Evolutionary conservation across 2,888 invertebrate species (phyloP).

Genomic region (Galeruca laticollis): DNA sequence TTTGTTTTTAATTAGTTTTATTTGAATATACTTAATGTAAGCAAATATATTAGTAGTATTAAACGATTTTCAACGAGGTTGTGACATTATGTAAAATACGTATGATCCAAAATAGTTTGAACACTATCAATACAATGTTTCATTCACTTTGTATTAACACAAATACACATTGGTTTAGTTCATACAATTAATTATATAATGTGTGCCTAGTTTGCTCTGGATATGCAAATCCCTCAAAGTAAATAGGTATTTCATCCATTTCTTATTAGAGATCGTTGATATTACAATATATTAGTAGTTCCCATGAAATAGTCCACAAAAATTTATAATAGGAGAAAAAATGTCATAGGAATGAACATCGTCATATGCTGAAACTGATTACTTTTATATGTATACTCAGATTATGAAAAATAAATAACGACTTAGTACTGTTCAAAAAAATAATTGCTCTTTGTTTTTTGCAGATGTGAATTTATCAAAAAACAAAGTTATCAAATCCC

Average conservation of each 20-base stretch:
- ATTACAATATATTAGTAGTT: too few species aligned
- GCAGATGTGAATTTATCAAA: too few species aligned
- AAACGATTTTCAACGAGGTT: conserved; percentile 17
- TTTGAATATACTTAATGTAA: conserved; percentile 10
- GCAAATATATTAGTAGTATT: background rate
- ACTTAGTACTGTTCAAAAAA: too few species aligned
- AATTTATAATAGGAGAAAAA: too few species aligned
- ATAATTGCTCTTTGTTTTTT: too few species aligned
- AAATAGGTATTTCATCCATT: too few species aligned
- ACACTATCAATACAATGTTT: background rate
- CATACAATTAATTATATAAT: background rate
- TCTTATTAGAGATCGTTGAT: too few species aligned
- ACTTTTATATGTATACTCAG: too few species aligned
- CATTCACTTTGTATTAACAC: background rate
- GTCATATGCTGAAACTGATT: too few species aligned
- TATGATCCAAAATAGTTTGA: background rate
- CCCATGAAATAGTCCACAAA: too few species aligned
- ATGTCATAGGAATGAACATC: too few species aligned
- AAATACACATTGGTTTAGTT: background rate
- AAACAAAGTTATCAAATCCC: background rate
- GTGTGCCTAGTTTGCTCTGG: background rate
- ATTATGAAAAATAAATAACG: too few species aligned
- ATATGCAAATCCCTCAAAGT: background rate
- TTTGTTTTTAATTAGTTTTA: conserved; percentile 4
- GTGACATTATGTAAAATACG: background rate